phyloP scores from a whole-genome alignment of 2,888 invertebrate genomes.

The Hololepta plana region DNA sequence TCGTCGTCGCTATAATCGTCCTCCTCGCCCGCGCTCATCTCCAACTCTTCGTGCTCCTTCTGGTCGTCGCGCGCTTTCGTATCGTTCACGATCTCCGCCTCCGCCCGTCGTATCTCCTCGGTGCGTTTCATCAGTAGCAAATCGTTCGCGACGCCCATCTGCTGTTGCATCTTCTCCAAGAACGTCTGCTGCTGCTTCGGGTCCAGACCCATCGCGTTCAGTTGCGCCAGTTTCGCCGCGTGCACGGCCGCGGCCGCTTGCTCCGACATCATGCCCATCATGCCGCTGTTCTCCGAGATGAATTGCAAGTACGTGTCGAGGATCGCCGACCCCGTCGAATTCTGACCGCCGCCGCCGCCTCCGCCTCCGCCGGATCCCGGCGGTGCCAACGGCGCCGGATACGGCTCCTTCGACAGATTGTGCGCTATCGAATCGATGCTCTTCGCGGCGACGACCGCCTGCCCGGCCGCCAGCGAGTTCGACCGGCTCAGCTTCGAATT shows the following conservation, averaged over 20 bases:
- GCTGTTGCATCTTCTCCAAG: constrained; percentile 44
- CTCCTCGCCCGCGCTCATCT: constrained; percentile 36
- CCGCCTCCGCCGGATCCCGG: constrained; percentile 21
- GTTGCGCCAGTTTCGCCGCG: constrained; percentile 60
- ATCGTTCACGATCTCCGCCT: constrained; percentile 38
- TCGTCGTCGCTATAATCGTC: constrained; percentile 33
- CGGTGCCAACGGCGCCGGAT: constrained; percentile 39
- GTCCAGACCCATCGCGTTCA: constrained; percentile 42
- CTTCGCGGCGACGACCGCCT: constrained; percentile 48
- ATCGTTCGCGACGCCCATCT: constrained; percentile 33
- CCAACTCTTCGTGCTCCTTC: constrained; percentile 32
- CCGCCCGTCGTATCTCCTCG: constrained; percentile 26
- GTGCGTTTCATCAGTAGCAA: constrained; percentile 37
- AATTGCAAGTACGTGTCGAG: constrained; percentile 78
- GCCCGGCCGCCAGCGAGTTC: constrained; percentile 14
- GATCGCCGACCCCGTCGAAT: constrained; percentile 55
- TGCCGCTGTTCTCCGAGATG: constrained; percentile 55
- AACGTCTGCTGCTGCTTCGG: constrained; percentile 36
- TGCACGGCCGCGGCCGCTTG: constrained; percentile 55
- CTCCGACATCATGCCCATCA: constrained; percentile 39
- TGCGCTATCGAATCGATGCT: constrained; percentile 42
- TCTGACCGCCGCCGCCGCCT: constrained; percentile 20
- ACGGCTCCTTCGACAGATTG: constrained; percentile 45
- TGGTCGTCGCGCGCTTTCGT: constrained; percentile 18
- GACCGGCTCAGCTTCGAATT: constrained; percentile 22